These are phyloP conservation scores for Leptoteleia sp. DNA, from an alignment of 1,140 invertebrate species.

Conservation along the genomic window DNA sequence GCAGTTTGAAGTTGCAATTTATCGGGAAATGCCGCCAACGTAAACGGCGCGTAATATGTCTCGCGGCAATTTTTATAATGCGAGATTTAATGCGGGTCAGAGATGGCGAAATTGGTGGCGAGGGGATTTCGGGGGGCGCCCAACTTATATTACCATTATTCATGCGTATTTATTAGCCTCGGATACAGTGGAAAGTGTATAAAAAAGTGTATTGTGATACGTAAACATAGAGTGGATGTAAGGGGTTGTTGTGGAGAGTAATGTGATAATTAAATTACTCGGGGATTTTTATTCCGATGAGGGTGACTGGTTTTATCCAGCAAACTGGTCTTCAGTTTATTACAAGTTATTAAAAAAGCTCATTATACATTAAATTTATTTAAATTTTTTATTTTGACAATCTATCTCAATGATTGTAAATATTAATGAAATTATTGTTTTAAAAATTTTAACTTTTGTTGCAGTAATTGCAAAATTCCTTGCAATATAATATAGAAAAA, in stretches of 20 bases:
- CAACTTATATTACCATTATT: too few relatives aligned
- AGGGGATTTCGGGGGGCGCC: too few relatives aligned
- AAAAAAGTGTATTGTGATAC: conserved; percentile 50
- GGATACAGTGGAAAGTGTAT: conserved; percentile 29
- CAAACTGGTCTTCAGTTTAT: too few relatives aligned
- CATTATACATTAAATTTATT: too few relatives aligned
- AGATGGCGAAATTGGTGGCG: not conserved
- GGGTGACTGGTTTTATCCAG: not conserved
- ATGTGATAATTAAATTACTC: conserved; percentile 46
- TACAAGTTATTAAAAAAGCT: too few relatives aligned
- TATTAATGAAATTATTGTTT: too few relatives aligned
- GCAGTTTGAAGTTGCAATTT: conserved; percentile 5
- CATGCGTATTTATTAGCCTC: conserved; percentile 47
- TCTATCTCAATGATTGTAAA: too few relatives aligned
- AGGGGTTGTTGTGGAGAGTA: conserved; percentile 3
- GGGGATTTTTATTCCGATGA: not conserved
- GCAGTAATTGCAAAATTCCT: too few relatives aligned
- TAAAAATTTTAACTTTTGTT: too few relatives aligned
- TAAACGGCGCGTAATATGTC: conserved; percentile 14
- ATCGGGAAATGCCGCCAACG: conserved; percentile 4
- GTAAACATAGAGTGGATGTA: conserved; percentile 36
- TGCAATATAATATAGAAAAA: too few relatives aligned
- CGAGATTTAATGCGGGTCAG: conserved; percentile 11
- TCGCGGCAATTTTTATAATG: conserved; percentile 19
- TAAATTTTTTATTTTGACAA: too few relatives aligned